These are phyloP conservation scores for Anaspis maculata DNA, from an alignment of 2,888 invertebrate genomes.

Conservation along the genomic window DNA sequence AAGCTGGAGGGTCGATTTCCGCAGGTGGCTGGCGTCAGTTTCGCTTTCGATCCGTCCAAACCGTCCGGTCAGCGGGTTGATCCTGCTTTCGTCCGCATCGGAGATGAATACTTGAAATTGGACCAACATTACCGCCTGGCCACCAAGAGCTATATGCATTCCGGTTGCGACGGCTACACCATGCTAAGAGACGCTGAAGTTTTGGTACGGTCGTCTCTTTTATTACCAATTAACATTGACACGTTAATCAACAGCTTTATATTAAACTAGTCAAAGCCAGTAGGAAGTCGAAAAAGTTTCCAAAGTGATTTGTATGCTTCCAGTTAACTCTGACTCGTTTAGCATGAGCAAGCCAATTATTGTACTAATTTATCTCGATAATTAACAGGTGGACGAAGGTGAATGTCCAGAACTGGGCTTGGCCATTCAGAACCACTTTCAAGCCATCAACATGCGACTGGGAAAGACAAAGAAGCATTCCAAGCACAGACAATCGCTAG, in stretches of 20 bases:
- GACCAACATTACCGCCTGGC: slow-evolving; percentile 68
- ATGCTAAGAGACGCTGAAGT: slow-evolving; percentile 67
- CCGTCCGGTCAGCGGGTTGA: slow-evolving; percentile 65
- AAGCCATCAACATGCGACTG: slow-evolving; percentile 71
- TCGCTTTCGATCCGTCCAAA: slow-evolving; percentile 65
- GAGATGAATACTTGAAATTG: slow-evolving; percentile 69
- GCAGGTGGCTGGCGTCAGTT: slow-evolving; percentile 71
- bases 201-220: too few species aligned
- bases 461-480: slow-evolving; percentile 64
- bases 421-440: slow-evolving; percentile 83
- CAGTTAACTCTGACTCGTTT: too few species aligned
- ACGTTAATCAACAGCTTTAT: too few species aligned
- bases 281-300: too few species aligned
- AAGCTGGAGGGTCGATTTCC: slow-evolving; percentile 83
- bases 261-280: too few species aligned
- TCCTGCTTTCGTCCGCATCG: slow-evolving; percentile 66
- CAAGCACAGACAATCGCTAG: slow-evolving; percentile 77
- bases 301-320: background rate
- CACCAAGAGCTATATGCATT: slow-evolving; percentile 72
- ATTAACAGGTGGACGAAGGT: slow-evolving; percentile 66
- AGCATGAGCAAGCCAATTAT: too few species aligned
- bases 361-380: slow-evolving; percentile 3
- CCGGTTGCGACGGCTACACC: slow-evolving; percentile 79
- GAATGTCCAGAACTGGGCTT: slow-evolving; percentile 77
- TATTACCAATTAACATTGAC: slow-evolving; percentile 12